Evolutionary conservation across 2,888 invertebrate species (phyloP).

Genomic region (Tenthredo notha): DNA sequence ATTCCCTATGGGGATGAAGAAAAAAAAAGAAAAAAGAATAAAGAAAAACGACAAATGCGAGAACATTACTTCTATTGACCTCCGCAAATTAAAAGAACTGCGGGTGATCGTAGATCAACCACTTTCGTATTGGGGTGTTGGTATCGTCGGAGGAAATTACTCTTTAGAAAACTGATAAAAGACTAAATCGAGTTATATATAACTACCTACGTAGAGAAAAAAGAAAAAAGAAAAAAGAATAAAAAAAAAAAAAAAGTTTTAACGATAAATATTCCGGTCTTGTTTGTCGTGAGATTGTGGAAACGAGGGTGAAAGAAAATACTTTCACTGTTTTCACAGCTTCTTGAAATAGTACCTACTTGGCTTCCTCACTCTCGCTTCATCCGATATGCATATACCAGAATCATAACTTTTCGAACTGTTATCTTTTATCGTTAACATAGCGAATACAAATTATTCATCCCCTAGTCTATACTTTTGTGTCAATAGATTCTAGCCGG

Average conservation of each 20-base stretch:
- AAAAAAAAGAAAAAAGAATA: not conserved
- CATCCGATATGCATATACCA: not conserved
- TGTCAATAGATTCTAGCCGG: constrained; percentile 1
- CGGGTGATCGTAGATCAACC: constrained; percentile 4
- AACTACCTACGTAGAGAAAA: not conserved
- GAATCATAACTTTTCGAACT: not conserved
- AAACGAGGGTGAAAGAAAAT: constrained; percentile 17
- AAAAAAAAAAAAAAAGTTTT: constrained; percentile 17
- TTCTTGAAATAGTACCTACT: not conserved
- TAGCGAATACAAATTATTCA: not conserved
- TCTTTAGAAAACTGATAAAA: constrained; percentile 45
- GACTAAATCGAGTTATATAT: not conserved
- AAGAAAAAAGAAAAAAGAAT: not conserved
- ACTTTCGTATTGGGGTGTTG: not conserved
- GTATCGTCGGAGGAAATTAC: constrained; percentile 24
- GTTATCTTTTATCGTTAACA: constrained; percentile 11
- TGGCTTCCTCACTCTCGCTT: not conserved
- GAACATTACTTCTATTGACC: constrained; percentile 43
- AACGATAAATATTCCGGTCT: constrained; percentile 27
- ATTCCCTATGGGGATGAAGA: not conserved
- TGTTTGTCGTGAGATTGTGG: constrained; percentile 39
- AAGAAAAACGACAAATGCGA: constrained; percentile 29
- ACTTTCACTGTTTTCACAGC: constrained; percentile 19
- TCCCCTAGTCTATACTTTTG: not conserved
- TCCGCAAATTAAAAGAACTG: constrained; percentile 38